Conservation (phyloP, 2,888 invertebrate genomes). For the Julus scanicus region DNA sequence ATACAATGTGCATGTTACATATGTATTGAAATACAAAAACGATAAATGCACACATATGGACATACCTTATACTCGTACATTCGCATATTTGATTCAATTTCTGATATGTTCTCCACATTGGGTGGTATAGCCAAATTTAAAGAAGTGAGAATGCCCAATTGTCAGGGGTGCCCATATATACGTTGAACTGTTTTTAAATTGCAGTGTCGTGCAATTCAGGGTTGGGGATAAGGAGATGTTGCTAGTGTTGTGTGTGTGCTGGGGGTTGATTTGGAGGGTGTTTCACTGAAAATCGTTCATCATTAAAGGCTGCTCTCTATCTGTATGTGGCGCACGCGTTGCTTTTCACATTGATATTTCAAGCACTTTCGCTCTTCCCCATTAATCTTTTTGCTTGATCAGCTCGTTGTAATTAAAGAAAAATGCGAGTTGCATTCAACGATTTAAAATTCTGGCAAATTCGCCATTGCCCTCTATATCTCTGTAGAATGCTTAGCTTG, state of each 20-base stretch:
- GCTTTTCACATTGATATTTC: slow-evolving; percentile 13
- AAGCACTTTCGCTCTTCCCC: slow-evolving; percentile 31
- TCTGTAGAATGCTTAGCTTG: background rate
- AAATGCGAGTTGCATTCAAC: slow-evolving; percentile 18
- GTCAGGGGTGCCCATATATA: background rate
- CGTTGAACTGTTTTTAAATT: background rate
- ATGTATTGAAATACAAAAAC: too few relatives aligned
- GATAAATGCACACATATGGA: too few relatives aligned
- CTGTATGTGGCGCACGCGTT: slow-evolving; percentile 30
- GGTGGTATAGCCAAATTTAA: background rate
- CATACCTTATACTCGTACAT: too few relatives aligned
- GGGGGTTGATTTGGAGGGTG: background rate
- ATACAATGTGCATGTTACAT: too few relatives aligned
- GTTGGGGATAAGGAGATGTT: background rate
- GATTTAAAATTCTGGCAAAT: slow-evolving; percentile 21
- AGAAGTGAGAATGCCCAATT: background rate
- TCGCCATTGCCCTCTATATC: background rate
- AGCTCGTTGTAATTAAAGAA: slow-evolving; percentile 42
- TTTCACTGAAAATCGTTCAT: slow-evolving; percentile 30
- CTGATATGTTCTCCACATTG: too few relatives aligned
- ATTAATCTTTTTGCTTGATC: slow-evolving; percentile 42
- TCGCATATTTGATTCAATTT: too few relatives aligned
- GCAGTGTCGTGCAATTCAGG: background rate
- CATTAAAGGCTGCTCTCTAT: background rate
- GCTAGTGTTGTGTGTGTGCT: background rate